A percentile compares a stretch with the other conserved stretches of the same genome.
Conservation (phyloP, 2,113 vertebrate species). For the Marmota monax region DNA sequence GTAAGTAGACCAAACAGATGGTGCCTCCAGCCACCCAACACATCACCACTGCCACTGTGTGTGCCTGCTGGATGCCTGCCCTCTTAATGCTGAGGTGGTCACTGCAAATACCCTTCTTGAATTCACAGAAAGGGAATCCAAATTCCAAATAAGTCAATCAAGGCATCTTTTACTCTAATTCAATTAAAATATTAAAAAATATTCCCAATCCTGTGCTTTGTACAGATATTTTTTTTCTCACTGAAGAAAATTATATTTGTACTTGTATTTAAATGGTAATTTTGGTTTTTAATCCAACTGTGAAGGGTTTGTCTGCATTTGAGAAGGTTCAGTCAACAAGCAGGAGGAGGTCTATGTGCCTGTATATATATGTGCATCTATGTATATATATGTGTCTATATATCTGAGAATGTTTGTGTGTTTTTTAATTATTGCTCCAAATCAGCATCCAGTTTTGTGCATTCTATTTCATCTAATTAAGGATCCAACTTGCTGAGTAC, state of each 20-base stretch:
- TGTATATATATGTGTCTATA: fast-evolving
- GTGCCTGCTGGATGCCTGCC: fast-evolving
- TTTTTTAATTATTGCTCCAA: not conserved
- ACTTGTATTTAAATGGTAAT: not conserved
- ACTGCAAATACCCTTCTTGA: not conserved
- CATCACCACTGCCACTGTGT: not conserved
- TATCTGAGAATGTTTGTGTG: not conserved
- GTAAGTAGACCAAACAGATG: not conserved
- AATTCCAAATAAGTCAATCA: not conserved
- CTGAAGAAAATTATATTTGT: not conserved
- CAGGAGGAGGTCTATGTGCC: not conserved
- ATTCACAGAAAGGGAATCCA: not conserved
- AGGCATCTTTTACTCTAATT: not conserved
- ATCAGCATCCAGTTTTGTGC: not conserved
- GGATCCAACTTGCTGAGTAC: not conserved
- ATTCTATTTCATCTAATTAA: not conserved
- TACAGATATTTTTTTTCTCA: not conserved
- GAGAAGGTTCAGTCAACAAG: not conserved
- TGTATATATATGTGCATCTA: not conserved
- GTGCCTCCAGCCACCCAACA: not conserved
- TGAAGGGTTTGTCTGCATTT: not conserved
- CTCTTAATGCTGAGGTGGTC: not conserved
- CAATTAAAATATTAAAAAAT: not conserved
- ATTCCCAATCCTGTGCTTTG: not conserved
- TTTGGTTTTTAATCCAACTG: not conserved